A percentile compares a stretch with the other conserved stretches of the same genome.
phyloP scores from a whole-genome alignment of 2,113 vertebrate species.

The Xenotilapia longispinis region DNA sequence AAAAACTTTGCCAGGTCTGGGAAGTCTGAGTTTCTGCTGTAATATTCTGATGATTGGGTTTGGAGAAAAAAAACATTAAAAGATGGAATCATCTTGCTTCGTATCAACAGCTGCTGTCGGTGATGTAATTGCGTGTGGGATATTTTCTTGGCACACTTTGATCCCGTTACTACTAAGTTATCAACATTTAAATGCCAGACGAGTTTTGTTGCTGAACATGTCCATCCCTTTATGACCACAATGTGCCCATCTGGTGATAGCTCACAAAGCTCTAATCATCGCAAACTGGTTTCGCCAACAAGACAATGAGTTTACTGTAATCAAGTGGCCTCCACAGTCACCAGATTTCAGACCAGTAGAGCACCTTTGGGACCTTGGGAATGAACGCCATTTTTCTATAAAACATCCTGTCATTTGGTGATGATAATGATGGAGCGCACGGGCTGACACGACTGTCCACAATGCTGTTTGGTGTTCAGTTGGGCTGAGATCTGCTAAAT shows the following conservation, averaged over 20 bases:
- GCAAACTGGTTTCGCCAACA: not conserved
- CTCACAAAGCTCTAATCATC: not conserved
- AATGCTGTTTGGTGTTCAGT: not conserved
- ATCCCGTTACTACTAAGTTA: not conserved
- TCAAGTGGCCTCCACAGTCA: not conserved
- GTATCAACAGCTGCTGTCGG: not conserved
- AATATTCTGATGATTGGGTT: rapidly evolving
- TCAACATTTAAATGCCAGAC: not conserved
- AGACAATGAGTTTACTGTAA: not conserved
- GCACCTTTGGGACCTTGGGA: not conserved
- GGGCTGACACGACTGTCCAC: not conserved
- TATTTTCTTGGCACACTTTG: not conserved
- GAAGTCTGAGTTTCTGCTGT: not conserved
- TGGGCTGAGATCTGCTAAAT: not conserved
- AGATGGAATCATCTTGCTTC: rapidly evolving
- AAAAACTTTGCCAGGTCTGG: not conserved
- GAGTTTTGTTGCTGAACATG: rapidly evolving
- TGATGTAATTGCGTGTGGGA: not conserved
- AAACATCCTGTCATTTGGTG: not conserved
- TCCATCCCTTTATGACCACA: not conserved
- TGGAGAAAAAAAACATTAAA: not conserved
- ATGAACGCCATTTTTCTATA: rapidly evolving
- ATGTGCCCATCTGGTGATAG: rapidly evolving
- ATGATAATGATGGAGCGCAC: rapidly evolving
- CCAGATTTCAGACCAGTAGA: not conserved